Percentiles rank a stretch among this genome's conserved stretches.
phyloP scores from a whole-genome alignment of 2,797 vertebrate species.

The Chaetophractus vellerosus region DNA sequence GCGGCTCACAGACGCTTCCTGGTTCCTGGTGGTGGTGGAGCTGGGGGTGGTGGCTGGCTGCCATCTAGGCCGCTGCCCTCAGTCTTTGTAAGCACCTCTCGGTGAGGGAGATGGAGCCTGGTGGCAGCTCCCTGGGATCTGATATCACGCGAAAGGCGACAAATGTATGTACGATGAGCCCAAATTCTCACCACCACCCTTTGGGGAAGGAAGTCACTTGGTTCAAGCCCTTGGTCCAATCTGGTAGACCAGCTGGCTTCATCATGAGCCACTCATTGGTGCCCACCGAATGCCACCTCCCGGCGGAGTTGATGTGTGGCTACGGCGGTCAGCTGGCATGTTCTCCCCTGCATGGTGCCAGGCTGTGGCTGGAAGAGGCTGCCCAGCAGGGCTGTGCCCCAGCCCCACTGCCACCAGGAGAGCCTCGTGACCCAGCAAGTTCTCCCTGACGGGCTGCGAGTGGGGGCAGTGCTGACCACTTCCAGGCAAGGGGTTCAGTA shows the following conservation, averaged over 20 bases:
- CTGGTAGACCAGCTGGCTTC: not conserved
- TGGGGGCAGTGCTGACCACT: not conserved
- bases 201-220: not conserved
- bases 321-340: not conserved
- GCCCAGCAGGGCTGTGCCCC: not conserved
- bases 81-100: not conserved
- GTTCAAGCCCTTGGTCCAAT: fast-evolving
- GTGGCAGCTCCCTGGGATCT: not conserved
- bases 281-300: not conserved
- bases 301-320: not conserved
- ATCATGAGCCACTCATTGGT: fast-evolving
- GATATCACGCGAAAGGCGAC: not conserved
- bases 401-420: fast-evolving
- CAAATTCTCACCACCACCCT: not conserved
- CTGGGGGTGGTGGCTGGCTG: no score
- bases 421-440: fast-evolving
- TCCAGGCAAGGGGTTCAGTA: not conserved
- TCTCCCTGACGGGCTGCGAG: not conserved
- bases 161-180: not conserved
- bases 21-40: not conserved
- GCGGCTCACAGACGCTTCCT: not conserved
- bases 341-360: fast-evolving
- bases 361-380: not conserved
- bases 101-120: no score
- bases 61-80: fast-evolving